phyloP scores from a whole-genome alignment of 2,888 invertebrate genomes.

The Cloeon dipterum region DNA sequence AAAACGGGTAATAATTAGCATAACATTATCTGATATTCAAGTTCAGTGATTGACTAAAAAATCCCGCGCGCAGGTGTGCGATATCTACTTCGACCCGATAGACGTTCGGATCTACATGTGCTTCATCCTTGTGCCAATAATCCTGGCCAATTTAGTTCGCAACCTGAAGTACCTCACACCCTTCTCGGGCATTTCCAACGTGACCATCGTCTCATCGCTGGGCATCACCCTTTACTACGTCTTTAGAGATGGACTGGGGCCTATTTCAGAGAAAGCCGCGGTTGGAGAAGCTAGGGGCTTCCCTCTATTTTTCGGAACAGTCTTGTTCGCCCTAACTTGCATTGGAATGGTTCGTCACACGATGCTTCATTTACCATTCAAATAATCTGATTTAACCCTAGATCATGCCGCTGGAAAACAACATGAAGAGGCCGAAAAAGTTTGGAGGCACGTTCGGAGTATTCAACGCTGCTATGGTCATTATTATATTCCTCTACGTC shows the following conservation, averaged over 20 bases:
- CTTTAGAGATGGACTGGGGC: constrained; percentile 33
- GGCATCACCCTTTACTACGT: constrained; percentile 69
- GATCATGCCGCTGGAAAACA: constrained; percentile 83
- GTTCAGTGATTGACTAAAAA: too few relatives aligned
- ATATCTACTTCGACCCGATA: constrained; percentile 23
- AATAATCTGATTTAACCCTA: constrained; percentile 15
- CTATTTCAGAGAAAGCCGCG: constrained; percentile 33
- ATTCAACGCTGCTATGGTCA: constrained; percentile 60
- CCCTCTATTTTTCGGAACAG: constrained; percentile 90
- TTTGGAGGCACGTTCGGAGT: constrained; percentile 68
- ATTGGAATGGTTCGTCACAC: constrained; percentile 46
- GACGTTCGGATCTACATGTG: constrained; percentile 13
- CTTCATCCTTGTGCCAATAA: constrained; percentile 22
- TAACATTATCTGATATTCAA: too few relatives aligned
- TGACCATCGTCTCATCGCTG: constrained; percentile 60
- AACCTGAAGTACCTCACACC: constrained; percentile 75
- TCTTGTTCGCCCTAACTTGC: constrained; percentile 87
- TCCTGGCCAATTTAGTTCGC: constrained; percentile 58
- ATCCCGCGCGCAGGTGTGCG: constrained; percentile 19
- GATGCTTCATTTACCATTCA: not conserved
- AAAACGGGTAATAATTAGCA: too few relatives aligned
- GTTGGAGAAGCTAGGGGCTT: constrained; percentile 42
- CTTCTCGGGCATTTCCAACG: constrained; percentile 72
- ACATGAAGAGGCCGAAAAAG: constrained; percentile 67
- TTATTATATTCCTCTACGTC: constrained; percentile 63